Base-by-base conservation (phyloP, 2,113 vertebrate genomes). In the Hystrix brachyura region DNA sequence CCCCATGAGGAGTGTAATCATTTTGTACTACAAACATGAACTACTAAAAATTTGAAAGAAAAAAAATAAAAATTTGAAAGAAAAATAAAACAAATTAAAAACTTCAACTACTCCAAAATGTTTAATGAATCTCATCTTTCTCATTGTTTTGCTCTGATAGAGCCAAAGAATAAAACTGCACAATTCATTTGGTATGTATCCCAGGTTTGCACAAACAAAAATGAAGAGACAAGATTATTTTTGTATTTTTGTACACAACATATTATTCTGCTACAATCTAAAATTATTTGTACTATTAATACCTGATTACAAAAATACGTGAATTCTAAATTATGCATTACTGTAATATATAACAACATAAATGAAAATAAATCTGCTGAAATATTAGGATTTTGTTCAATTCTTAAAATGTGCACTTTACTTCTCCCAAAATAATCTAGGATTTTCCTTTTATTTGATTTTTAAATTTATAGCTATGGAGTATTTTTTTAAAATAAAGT, bases 391-490 rank as follows among this genome's bases (percentile, higher is more conserved):
- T 81, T 94, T 88, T 91, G 5, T 17, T 62, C 12, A 88, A 19
- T 38, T 84, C 38, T 34, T 14, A 81, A 74, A 43, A 83, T 57
- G 48, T 9, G 11, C 15, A 25, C 46, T 82, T 72, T 74, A 27
- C 74, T 84, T 90, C 57, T 38, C 29, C 25, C 38, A 19, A 92
- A 94, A 90, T 4, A 55, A 60, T n/a, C 13, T 14, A 90, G 17
- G 48, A 82, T 95, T 91, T 82, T n/a, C 84, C 34, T 90, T 96
- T 51, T 82, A 84, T 29, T 9, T 32, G 78, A 27, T 60, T 55
- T 96, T 90, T 32, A 79, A 55, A 19, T 82, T 69, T 19, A 83
- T 79, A 94, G 51, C 87, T 60, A 74, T 5, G 38, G 18, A 4
- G 0, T n/a, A 85, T 17, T 74, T 85, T 57, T 27, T 21, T 18